Evolutionary conservation across 2,888 invertebrate species (phyloP).

Genomic region (Pyrocoelia pectoralis): DNA sequence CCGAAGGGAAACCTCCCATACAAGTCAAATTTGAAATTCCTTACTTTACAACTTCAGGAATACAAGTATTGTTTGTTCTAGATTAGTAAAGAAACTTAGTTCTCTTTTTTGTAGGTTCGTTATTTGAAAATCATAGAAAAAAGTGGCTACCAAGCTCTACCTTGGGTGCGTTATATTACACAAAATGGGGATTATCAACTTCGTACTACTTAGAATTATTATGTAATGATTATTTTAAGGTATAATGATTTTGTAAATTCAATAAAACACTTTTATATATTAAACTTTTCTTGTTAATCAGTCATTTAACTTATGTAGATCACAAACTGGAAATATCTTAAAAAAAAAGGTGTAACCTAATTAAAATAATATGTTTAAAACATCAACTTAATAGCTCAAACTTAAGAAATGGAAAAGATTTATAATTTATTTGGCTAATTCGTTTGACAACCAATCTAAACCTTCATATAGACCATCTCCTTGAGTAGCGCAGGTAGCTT

Average conservation of each 20-base stretch:
- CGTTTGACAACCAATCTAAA: conserved; percentile 94
- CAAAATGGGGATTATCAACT: conserved; percentile 99
- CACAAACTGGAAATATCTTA: conserved; percentile 41
- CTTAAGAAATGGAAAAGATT: conserved; percentile 28
- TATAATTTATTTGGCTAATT: conserved; percentile 75
- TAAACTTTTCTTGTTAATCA: conserved; percentile 38
- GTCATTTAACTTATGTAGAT: conserved; percentile 42
- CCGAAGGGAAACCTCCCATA: conserved; percentile 96
- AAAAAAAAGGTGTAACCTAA: conserved; percentile 35
- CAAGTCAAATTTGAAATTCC: conserved; percentile 99
- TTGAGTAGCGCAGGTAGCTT: conserved; percentile 95
- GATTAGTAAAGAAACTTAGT: no score
- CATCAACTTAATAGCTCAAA: conserved; percentile 35
- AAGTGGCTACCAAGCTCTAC: conserved; percentile 97
- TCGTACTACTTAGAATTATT: conserved; percentile 78
- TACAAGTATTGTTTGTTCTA: no score
- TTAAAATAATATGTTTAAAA: conserved; percentile 32
- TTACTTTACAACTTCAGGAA: conserved; percentile 98
- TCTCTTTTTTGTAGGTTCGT: conserved; percentile 66
- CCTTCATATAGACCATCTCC: conserved; percentile 96
- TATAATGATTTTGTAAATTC: conserved; percentile 15
- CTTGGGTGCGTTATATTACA: conserved; percentile 99
- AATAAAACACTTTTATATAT: conserved; percentile 19
- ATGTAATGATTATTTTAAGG: background rate
- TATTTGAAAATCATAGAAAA: conserved; percentile 99